These are phyloP conservation scores for Caenorhabditis angaria DNA, from an alignment of 2,888 invertebrate genomes.

Conservation along the genomic window DNA sequence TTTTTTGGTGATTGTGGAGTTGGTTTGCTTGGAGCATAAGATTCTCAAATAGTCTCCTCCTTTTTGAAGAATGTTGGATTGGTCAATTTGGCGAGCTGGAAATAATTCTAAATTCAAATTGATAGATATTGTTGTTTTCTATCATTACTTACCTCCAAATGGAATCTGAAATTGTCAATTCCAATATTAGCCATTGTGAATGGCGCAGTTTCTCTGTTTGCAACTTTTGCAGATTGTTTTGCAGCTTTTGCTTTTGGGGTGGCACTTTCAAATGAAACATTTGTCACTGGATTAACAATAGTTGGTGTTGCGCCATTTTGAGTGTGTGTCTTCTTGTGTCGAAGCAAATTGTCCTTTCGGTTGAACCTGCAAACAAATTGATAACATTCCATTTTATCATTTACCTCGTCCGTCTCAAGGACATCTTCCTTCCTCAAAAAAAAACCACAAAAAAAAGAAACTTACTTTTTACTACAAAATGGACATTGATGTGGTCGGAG, in stretches of 20 bases:
- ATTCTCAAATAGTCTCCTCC: not conserved
- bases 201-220: not conserved
- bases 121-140: not conserved
- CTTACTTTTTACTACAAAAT: constrained; percentile 68
- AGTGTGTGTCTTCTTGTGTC: constrained; percentile 71
- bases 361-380: constrained; percentile 67
- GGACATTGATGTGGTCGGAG: constrained; percentile 71
- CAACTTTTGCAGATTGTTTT: not conserved
- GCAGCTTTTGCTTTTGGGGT: constrained; percentile 8
- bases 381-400: constrained; percentile 4
- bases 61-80: not conserved
- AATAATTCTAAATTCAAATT: constrained; percentile 5
- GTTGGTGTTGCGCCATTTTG: not conserved
- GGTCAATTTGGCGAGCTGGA: constrained; percentile 1
- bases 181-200: not conserved
- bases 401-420: constrained; percentile 8
- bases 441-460: constrained; percentile 7
- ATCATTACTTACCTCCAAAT: not conserved
- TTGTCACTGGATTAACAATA: not conserved
- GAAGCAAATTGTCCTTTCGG: constrained; percentile 71
- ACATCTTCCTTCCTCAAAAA: constrained; percentile 2
- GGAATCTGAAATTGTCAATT: not conserved
- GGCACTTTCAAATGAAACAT: too few relatives aligned
- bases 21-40: not conserved
- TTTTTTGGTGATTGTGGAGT: not conserved